phyloP scores from a whole-genome alignment of 2,888 invertebrate species.

The Arctia plantaginis region DNA sequence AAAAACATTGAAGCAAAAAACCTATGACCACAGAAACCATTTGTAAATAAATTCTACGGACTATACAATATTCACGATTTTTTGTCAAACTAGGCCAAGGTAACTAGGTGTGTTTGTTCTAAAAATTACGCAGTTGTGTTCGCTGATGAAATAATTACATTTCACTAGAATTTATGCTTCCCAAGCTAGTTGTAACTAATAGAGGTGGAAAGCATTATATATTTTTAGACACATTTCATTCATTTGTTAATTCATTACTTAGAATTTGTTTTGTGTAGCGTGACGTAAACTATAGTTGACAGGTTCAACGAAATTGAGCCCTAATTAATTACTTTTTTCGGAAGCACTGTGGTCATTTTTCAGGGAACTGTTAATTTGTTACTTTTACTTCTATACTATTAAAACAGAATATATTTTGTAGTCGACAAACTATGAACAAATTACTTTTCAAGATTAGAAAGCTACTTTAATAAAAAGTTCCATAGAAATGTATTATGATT shows the following conservation, averaged over 20 bases:
- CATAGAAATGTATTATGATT: not conserved
- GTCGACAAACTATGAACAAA: too few species aligned
- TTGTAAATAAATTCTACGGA: constrained; percentile 11
- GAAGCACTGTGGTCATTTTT: not conserved
- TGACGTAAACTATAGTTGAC: not conserved
- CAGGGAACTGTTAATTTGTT: not conserved
- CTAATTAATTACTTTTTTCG: constrained; percentile 1
- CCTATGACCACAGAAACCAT: not conserved
- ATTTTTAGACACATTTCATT: not conserved
- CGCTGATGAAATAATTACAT: constrained; percentile 3
- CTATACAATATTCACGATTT: constrained; percentile 14
- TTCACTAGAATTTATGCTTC: constrained; percentile 6
- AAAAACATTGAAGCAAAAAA: not conserved
- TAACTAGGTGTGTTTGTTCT: constrained; percentile 4
- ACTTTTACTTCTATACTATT: not conserved
- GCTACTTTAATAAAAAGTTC: not conserved
- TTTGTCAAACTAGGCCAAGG: constrained; percentile 22
- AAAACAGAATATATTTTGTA: not conserved
- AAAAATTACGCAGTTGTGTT: constrained; percentile 15
- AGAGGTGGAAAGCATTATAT: constrained; percentile 2
- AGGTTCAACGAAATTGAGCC: not conserved
- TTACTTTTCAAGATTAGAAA: too few species aligned
- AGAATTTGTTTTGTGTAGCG: not conserved
- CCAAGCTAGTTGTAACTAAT: constrained; percentile 6
- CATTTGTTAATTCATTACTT: constrained; percentile 8